These are phyloP conservation scores for Metellina segmentata DNA, from an alignment of 2,888 invertebrate genomes.

Conservation along the genomic window DNA sequence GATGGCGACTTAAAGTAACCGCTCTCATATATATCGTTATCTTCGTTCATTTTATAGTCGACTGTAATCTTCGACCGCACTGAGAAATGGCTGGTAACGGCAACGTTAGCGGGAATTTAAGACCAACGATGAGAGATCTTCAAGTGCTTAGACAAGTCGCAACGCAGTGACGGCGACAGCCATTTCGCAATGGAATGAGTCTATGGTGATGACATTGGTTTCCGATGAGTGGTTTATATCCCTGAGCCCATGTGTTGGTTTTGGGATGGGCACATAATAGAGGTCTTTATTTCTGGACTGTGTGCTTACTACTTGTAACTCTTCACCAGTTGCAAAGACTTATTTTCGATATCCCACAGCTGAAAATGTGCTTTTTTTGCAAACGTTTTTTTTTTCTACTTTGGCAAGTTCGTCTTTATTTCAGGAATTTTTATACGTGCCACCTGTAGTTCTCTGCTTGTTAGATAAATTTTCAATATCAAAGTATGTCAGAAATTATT, in stretches of 20 bases:
- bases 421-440: too few relatives aligned
- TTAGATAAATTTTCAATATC: too few relatives aligned
- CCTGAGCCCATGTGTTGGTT: conserved; percentile 38
- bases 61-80: conserved; percentile 59
- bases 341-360: background rate
- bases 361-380: too few relatives aligned
- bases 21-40: conserved; percentile 51
- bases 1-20: conserved; percentile 42
- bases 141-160: conserved; percentile 14
- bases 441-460: too few relatives aligned
- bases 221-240: conserved; percentile 54
- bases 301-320: background rate
- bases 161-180: conserved; percentile 15
- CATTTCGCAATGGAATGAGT: conserved; percentile 52
- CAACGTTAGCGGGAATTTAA: conserved; percentile 66
- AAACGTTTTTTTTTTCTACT: too few relatives aligned
- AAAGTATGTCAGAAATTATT: too few relatives aligned
- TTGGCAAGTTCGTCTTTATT: too few relatives aligned
- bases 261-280: conserved; percentile 38
- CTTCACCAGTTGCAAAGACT: background rate
- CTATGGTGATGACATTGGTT: conserved; percentile 50
- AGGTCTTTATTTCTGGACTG: conserved; percentile 36
- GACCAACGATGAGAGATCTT: conserved; percentile 52
- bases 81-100: conserved; percentile 52
- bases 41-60: conserved; percentile 50